These are phyloP conservation scores for Arvicanthis niloticus DNA, from an alignment of 2,113 vertebrate genomes.

Conservation along the genomic window DNA sequence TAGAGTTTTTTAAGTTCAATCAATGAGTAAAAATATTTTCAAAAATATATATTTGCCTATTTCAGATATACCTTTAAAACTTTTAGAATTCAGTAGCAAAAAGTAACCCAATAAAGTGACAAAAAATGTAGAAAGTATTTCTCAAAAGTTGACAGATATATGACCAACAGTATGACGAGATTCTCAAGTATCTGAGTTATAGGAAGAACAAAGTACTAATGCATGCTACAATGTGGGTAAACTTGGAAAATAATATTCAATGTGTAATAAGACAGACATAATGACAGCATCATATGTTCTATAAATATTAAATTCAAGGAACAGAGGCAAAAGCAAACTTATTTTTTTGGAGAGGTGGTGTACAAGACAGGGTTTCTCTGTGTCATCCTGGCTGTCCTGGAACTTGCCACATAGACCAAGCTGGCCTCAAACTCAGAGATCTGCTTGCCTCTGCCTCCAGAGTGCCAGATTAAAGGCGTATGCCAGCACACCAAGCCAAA, in stretches of 20 bases:
- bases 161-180: not conserved
- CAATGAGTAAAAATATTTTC: not conserved
- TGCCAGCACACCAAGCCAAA: not conserved
- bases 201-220: not conserved
- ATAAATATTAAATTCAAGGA: not conserved
- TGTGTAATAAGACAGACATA: not conserved
- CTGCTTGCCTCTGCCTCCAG: not conserved
- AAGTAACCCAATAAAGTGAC: not conserved
- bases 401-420: not conserved
- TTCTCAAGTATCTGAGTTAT: not conserved
- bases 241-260: not conserved
- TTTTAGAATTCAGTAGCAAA: not conserved
- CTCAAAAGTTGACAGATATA: not conserved
- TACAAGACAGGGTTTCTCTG: not conserved
- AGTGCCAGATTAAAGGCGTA: not conserved
- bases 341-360: not conserved
- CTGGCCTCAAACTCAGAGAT: not conserved
- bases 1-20: not conserved
- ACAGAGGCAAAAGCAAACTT: not conserved
- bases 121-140: not conserved
- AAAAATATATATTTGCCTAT: not conserved
- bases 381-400: not conserved
- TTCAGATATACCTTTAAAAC: not conserved
- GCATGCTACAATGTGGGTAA: not conserved
- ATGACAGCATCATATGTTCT: not conserved